These are phyloP conservation scores for Planococcus citri DNA, from an alignment of 1,140 invertebrate genomes.

Conservation along the genomic window DNA sequence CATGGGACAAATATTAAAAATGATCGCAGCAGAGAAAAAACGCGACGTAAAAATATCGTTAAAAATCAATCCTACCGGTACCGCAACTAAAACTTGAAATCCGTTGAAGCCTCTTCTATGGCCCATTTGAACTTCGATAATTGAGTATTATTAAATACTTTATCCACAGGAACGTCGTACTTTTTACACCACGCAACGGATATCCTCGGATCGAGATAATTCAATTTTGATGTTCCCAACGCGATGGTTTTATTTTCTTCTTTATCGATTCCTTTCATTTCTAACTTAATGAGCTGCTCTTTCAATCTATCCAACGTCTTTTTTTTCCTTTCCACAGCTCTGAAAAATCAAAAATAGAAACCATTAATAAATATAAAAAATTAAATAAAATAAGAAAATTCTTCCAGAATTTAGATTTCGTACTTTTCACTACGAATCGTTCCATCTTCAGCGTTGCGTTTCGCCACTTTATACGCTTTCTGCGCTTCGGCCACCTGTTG, in stretches of 20 bases:
- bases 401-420: background rate
- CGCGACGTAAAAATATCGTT: no score
- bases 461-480: slow-evolving; percentile 57
- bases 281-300: slow-evolving; percentile 87
- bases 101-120: slow-evolving; percentile 94
- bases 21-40: no score
- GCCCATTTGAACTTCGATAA: slow-evolving; percentile 99
- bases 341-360: slow-evolving; percentile 28
- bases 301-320: slow-evolving; percentile 72
- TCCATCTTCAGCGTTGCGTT: slow-evolving; percentile 65
- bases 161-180: slow-evolving; percentile 88
- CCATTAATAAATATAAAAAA: background rate
- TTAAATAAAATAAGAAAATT: background rate
- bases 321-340: slow-evolving; percentile 74
- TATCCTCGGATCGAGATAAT: slow-evolving; percentile 98
- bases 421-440: slow-evolving; percentile 66
- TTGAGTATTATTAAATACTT: slow-evolving; percentile 99
- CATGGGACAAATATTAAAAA: no score
- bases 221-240: slow-evolving; percentile 94
- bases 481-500: slow-evolving; percentile 74
- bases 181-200: slow-evolving; percentile 99
- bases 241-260: slow-evolving; percentile 99
- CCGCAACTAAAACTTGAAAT: slow-evolving; percentile 83
- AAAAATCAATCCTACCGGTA: no score
- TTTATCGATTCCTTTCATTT: slow-evolving; percentile 91